Conservation (phyloP, 2,888 invertebrate species). For the Cinara cedri region DNA sequence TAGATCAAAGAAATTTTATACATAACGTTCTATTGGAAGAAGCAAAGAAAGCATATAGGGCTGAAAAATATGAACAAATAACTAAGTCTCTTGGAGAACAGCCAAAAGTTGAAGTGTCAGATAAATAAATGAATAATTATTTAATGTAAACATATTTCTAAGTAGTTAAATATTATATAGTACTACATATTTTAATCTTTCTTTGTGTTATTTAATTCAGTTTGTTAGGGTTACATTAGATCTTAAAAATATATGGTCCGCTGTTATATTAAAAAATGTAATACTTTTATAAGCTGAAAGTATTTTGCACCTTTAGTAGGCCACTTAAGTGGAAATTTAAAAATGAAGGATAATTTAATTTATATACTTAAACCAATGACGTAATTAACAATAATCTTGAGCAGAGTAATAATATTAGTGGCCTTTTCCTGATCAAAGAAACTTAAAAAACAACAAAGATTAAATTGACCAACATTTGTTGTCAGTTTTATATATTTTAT, state of each 20-base stretch:
- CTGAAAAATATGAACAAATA: constrained; percentile 72
- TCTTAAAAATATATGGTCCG: background rate
- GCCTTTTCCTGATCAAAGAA: no score
- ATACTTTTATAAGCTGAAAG: no score
- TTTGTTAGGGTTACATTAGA: background rate
- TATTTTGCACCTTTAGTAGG: no score
- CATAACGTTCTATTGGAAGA: constrained; percentile 85
- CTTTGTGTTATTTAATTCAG: background rate
- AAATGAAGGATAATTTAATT: no score
- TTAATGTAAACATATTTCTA: constrained; percentile 27
- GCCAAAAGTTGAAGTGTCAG: background rate
- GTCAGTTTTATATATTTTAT: no score
- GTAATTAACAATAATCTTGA: no score
- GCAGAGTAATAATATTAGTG: no score
- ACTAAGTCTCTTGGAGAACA: constrained; percentile 61
- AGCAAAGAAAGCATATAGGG: constrained; percentile 79
- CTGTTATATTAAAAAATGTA: no score
- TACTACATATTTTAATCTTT: constrained; percentile 16
- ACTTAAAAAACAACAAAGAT: no score
- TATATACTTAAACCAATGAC: no score
- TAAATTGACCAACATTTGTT: no score
- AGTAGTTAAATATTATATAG: constrained; percentile 22
- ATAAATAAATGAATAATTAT: constrained; percentile 19
- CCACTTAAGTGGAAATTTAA: no score
- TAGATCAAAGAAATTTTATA: constrained; percentile 72